A percentile compares a stretch with the other conserved stretches of the same genome.
phyloP scores from a whole-genome alignment of 2,888 invertebrate species.

The Dioctria rufipes region DNA sequence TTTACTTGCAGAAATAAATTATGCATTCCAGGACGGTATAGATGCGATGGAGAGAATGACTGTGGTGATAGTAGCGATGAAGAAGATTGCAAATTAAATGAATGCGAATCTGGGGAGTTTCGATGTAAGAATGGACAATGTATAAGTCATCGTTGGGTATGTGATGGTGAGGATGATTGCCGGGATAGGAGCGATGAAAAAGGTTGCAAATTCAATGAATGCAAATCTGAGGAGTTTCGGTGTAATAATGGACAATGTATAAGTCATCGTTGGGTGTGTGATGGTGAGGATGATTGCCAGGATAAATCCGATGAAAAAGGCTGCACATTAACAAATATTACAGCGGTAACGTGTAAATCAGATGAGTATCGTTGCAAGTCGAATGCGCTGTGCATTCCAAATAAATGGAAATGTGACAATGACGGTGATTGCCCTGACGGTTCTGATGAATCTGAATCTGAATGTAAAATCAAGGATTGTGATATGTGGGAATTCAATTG shows the following conservation, averaged over 20 bases:
- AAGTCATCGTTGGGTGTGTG: slow-evolving; percentile 79
- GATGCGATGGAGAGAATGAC: slow-evolving; percentile 79
- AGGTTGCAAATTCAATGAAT: slow-evolving; percentile 75
- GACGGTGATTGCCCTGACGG: slow-evolving; percentile 81
- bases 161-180: slow-evolving; percentile 78
- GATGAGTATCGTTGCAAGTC: slow-evolving; percentile 74
- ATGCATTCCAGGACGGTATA: slow-evolving; percentile 77
- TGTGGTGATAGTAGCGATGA: slow-evolving; percentile 80
- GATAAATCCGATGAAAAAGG: slow-evolving; percentile 71
- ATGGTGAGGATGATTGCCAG: slow-evolving; percentile 83
- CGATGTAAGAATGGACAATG: slow-evolving; percentile 76
- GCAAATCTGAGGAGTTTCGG: slow-evolving; percentile 74
- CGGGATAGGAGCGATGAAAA: slow-evolving; percentile 76
- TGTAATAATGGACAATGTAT: slow-evolving; percentile 84
- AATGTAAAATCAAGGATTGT: slow-evolving; percentile 77
- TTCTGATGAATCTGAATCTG: slow-evolving; percentile 78
- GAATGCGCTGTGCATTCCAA: slow-evolving; percentile 77
- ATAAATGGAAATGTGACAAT: slow-evolving; percentile 83
- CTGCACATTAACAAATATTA: slow-evolving; percentile 60
- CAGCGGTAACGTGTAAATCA: slow-evolving; percentile 61
- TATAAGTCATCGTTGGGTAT: slow-evolving; percentile 75
- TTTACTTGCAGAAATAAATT: slow-evolving; percentile 75
- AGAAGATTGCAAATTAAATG: slow-evolving; percentile 69
- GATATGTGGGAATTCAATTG: slow-evolving; percentile 83
- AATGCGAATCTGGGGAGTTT: slow-evolving; percentile 75